These are phyloP conservation scores for Merops nubicus DNA, from an alignment of 2,113 vertebrate genomes.

Conservation along the genomic window DNA sequence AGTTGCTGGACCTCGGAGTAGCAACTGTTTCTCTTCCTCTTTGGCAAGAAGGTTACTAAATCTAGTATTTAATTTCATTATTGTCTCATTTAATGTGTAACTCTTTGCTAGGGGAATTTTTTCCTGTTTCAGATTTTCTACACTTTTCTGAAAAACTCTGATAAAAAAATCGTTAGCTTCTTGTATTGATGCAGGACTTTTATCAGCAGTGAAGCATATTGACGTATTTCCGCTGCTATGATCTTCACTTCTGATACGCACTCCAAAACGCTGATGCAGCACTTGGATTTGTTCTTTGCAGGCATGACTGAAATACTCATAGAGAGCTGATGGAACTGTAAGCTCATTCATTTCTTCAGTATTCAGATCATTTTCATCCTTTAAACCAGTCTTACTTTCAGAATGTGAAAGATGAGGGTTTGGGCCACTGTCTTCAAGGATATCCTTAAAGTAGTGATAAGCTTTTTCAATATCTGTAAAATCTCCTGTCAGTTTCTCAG, in stretches of 20 bases:
- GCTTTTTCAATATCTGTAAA: slow-evolving; percentile 73
- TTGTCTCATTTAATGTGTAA: neutral
- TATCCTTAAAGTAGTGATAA: slow-evolving; percentile 54
- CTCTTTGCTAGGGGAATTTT: neutral
- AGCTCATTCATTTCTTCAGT: neutral
- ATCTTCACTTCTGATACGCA: neutral
- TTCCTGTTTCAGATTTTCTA: slow-evolving; percentile 10
- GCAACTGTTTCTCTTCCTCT: neutral
- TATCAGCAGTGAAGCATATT: neutral
- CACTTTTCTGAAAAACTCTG: slow-evolving; percentile 33
- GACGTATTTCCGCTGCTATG: neutral
- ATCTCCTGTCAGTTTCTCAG: slow-evolving; percentile 62
- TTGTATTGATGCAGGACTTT: neutral
- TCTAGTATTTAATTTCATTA: neutral
- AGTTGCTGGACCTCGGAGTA: slow-evolving; percentile 50
- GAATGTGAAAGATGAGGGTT: neutral
- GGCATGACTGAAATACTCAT: slow-evolving; percentile 65
- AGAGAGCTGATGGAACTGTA: slow-evolving; percentile 9
- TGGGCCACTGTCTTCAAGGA: slow-evolving; percentile 25
- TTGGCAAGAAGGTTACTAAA: slow-evolving; percentile 59
- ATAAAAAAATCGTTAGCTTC: slow-evolving; percentile 38
- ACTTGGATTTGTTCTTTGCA: neutral
- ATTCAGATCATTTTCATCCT: neutral
- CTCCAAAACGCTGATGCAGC: neutral
- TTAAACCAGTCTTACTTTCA: neutral